Conservation (phyloP, 2,113 vertebrate genomes). For the Catharus fuscescens region DNA sequence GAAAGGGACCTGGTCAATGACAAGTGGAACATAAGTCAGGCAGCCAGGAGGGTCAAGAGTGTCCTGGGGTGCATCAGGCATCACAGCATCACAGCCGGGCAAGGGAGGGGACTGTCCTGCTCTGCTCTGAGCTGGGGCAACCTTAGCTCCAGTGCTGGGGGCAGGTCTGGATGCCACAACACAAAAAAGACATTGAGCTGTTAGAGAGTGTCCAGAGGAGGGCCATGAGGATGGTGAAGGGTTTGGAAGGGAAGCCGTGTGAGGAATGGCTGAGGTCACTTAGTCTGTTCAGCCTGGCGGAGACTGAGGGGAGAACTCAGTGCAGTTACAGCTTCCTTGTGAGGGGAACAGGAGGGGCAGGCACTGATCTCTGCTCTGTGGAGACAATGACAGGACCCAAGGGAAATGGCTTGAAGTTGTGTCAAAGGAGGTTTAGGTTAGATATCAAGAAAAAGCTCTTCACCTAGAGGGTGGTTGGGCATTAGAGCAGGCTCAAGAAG, state of each 20-base stretch:
- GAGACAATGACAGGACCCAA: too few species aligned
- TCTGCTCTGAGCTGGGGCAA: not conserved
- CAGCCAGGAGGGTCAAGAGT: accelerated
- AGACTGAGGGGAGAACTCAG: not conserved
- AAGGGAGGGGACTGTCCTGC: not conserved
- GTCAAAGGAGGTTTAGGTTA: not conserved
- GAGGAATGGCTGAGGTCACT: not conserved
- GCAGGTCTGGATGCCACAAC: too few species aligned
- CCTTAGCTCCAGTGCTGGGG: not conserved
- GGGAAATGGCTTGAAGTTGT: not conserved
- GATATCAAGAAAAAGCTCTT: not conserved
- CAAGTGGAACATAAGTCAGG: accelerated
- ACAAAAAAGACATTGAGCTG: too few species aligned
- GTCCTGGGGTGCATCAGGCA: not conserved
- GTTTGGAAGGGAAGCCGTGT: accelerated
- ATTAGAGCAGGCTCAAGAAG: not conserved
- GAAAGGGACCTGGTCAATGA: accelerated
- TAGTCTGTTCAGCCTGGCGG: not conserved
- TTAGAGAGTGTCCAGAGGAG: not conserved
- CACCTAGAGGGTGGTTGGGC: accelerated
- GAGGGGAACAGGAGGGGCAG: not conserved
- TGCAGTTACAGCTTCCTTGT: accelerated
- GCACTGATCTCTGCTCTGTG: not conserved
- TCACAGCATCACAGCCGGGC: accelerated
- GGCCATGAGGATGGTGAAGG: accelerated